Base-by-base conservation (phyloP, 1,140 invertebrate genomes). In the Leptinotarsa texana region DNA sequence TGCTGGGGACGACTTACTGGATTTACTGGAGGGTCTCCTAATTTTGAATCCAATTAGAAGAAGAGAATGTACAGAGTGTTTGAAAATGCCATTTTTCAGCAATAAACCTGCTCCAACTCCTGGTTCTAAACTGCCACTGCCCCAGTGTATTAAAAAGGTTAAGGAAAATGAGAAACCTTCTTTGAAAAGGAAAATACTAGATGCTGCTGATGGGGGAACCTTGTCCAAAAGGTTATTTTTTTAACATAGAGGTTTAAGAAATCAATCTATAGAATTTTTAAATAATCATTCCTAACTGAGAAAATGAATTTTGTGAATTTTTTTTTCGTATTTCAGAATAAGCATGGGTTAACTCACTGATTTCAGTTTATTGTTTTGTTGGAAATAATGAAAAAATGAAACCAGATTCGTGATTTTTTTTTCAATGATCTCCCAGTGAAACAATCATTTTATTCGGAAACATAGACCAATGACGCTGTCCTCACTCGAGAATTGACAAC, bases 1-100 rank as follows among this genome's bases (percentile, higher is more conserved):
- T 8, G 97, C 97, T 17, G 89, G 91, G 13, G 94, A 98, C 86
- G 98, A 99, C 88, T 87, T 99, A n/a, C 84, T 99, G 6, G 90
- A 93, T 77, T 85, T 99, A 49, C 87, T 99, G 69, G 90, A 91
- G 65, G 91, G 89, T 62, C 87, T 98, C 69, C 88, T 99, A 1
- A 88, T 90, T 17, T 88, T 99, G 76, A 94, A 97, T 88, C 98
- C 98, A 5, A 85, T 93, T 1, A 91, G 92, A 68, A 89, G 98
- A 77, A 94, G 93, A 81, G 92, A 91, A 27, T 96, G 95, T 80
- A 91, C 92, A 33, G 90, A 94, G 80, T 93, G 93, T 1, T 85
- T 97, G 13, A 90, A 93, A 81, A 93, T 95, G 93, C 87, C 92
- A 6, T 96, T 94, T 82, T 96, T 95, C 83, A 94, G 90, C 72